Percentiles rank a stretch among this genome's conserved stretches.
These are phyloP conservation scores for Entosphenus tridentatus DNA, from an alignment of 2,113 vertebrate genomes.

Conservation along the genomic window DNA sequence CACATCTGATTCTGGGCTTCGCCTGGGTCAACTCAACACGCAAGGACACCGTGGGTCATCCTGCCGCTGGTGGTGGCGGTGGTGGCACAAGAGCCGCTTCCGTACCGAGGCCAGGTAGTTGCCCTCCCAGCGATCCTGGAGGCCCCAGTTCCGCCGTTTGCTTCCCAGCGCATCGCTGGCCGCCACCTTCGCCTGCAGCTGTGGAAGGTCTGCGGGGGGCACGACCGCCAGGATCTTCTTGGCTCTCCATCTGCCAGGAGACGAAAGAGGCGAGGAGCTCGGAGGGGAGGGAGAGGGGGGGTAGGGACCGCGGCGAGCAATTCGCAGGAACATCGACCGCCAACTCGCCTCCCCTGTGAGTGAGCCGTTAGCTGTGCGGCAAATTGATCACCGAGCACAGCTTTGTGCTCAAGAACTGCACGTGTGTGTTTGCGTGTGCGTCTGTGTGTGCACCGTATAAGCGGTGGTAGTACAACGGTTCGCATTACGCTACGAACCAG, in stretches of 20 bases:
- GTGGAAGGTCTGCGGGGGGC: slow-evolving; percentile 52
- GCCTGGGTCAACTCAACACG: too few species aligned
- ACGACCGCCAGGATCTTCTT: slow-evolving; percentile 66
- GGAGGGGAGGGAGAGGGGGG: not conserved
- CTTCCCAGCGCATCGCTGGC: slow-evolving; percentile 34
- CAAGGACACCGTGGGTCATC: too few species aligned
- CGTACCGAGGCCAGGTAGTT: slow-evolving; percentile 62
- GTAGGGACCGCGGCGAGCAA: not conserved
- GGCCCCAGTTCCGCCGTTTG: slow-evolving; percentile 44
- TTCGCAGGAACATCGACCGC: not conserved
- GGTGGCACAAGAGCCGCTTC: not conserved
- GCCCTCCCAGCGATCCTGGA: slow-evolving; percentile 32
- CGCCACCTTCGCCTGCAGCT: slow-evolving; percentile 59
- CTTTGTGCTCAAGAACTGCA: too few species aligned
- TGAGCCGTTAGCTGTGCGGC: too few species aligned
- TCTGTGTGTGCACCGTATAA: too few species aligned
- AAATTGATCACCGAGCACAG: too few species aligned
- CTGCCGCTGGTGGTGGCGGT: too few species aligned
- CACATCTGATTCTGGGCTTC: too few species aligned
- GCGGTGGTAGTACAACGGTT: too few species aligned
- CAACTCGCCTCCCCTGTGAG: too few species aligned
- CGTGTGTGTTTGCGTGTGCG: too few species aligned
- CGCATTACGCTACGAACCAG: too few species aligned
- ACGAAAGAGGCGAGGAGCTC: not conserved
- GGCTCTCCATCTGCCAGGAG: slow-evolving; percentile 51